phyloP scores from a whole-genome alignment of 1,140 invertebrate genomes.

The Macrobrachium nipponense region DNA sequence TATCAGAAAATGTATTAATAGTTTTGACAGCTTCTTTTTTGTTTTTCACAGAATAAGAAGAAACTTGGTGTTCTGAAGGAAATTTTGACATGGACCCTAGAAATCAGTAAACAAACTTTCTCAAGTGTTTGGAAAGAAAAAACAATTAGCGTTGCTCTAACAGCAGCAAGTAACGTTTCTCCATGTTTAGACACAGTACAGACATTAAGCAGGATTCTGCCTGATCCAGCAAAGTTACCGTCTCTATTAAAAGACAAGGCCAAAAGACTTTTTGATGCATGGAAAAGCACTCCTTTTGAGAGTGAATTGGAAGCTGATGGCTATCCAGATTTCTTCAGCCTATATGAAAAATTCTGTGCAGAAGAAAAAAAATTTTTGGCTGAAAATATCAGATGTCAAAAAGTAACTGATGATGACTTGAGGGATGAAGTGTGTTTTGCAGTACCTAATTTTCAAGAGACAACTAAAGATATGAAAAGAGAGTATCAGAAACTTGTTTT shows the following conservation, averaged over 20 bases:
- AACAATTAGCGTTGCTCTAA: conserved; percentile 21
- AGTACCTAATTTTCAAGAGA: background rate
- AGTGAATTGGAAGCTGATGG: background rate
- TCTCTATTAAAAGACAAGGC: conserved; percentile 38
- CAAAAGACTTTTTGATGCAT: conserved; percentile 28
- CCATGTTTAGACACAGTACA: background rate
- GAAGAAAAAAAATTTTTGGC: too few relatives aligned
- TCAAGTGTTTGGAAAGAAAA: conserved; percentile 25
- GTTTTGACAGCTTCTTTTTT: too few relatives aligned
- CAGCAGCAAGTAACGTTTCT: conserved; percentile 31
- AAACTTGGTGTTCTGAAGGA: background rate
- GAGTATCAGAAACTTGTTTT: conserved; percentile 35
- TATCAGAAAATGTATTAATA: too few relatives aligned
- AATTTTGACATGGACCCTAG: conserved; percentile 20
- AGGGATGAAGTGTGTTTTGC: too few relatives aligned
- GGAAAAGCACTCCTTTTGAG: conserved; percentile 29
- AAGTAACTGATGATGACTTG: too few relatives aligned
- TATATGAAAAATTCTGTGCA: too few relatives aligned
- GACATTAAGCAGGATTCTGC: conserved; percentile 21
- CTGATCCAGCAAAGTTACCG: conserved; percentile 18
- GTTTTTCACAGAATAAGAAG: too few relatives aligned
- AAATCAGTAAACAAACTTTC: conserved; percentile 6
- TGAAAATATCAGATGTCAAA: too few relatives aligned
- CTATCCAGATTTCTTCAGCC: too few relatives aligned
- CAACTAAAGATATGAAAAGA: background rate